Evolutionary conservation across 2,113 vertebrate species (phyloP).

Genomic region (Oenanthe oenanthe): DNA sequence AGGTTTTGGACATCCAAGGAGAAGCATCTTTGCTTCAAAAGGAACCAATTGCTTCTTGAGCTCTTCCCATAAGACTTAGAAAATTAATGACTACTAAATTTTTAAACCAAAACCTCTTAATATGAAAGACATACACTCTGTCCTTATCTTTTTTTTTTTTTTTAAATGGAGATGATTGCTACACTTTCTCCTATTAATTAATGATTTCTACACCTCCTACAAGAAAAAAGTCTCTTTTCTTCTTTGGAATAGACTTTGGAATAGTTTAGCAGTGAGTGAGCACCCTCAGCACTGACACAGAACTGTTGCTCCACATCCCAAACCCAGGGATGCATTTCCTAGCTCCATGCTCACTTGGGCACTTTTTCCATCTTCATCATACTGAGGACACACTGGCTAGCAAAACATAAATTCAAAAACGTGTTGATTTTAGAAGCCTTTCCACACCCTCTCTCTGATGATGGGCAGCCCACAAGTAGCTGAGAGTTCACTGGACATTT

Average conservation of each 20-base stretch:
- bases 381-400: background rate
- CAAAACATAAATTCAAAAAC: background rate
- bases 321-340: background rate
- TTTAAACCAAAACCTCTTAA: background rate
- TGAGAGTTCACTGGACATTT: background rate
- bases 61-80: background rate
- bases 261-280: accelerated
- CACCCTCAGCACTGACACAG: background rate
- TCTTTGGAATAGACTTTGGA: background rate
- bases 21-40: background rate
- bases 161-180: background rate
- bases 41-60: background rate
- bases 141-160: no score
- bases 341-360: background rate
- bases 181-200: background rate
- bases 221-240: background rate
- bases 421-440: background rate
- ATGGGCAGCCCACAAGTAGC: accelerated
- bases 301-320: background rate
- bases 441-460: background rate
- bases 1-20: background rate
- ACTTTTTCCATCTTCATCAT: background rate
- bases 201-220: background rate
- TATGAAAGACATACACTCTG: accelerated
- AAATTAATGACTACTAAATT: background rate